Conservation (phyloP, 2,113 vertebrate species). For the Nothocercus julius region DNA sequence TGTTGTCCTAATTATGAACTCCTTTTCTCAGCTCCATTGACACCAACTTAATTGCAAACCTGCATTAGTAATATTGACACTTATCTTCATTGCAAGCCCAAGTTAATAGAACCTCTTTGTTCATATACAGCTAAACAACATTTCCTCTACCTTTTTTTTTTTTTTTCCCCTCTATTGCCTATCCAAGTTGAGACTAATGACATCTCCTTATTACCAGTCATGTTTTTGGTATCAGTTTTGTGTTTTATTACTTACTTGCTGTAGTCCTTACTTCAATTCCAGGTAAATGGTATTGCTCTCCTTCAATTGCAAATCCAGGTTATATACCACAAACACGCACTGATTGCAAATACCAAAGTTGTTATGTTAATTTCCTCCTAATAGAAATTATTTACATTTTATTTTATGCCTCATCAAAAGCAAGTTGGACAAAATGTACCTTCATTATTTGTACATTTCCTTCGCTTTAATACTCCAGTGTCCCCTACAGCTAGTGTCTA, state of each 20-base stretch:
- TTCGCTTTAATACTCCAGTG: slow-evolving; percentile 37
- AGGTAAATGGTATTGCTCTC: background rate
- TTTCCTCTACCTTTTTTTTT: background rate
- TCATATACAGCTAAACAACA: background rate
- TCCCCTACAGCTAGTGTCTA: slow-evolving; percentile 15
- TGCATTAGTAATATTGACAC: slow-evolving; percentile 50
- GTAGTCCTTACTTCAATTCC: slow-evolving; percentile 35
- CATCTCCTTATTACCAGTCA: slow-evolving; percentile 5
- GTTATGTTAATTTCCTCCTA: slow-evolving; percentile 50
- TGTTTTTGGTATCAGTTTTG: slow-evolving; percentile 18
- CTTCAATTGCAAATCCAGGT: slow-evolving; percentile 21
- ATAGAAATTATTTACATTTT: slow-evolving; percentile 72
- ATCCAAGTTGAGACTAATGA: slow-evolving; percentile 25
- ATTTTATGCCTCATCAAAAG: slow-evolving; percentile 49
- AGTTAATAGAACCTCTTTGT: slow-evolving; percentile 23
- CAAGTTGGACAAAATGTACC: slow-evolving; percentile 48
- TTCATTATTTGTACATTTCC: slow-evolving; percentile 39
- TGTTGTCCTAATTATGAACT: slow-evolving; percentile 63
- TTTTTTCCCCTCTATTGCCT: slow-evolving; percentile 1
- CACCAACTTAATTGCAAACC: slow-evolving; percentile 64
- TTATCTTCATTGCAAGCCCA: slow-evolving; percentile 9
- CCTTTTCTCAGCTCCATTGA: slow-evolving; percentile 44
- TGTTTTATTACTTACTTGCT: slow-evolving; percentile 48
- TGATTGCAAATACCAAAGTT: slow-evolving; percentile 32
- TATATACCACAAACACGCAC: slow-evolving; percentile 2